Base-by-base conservation (phyloP, 2,888 invertebrate genomes). In the Orthonychiurus folsomi region DNA sequence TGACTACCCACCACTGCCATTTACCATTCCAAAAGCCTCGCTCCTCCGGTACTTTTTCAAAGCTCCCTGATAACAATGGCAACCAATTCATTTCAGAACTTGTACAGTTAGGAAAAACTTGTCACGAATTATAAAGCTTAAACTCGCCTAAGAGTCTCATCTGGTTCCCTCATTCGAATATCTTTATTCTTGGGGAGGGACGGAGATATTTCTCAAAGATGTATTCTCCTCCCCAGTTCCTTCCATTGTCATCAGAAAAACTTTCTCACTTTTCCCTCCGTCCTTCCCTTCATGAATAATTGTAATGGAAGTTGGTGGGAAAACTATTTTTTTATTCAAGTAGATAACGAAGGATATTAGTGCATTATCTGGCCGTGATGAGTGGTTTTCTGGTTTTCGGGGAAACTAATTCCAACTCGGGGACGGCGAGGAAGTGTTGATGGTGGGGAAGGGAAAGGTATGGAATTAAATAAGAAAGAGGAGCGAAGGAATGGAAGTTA, bases 61-160 rank as follows among this genome's bases (percentile, higher is more conserved):
- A 66, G 60, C 53, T 60, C 37, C 56, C 56, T 64, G 66, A 66
- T 66, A 66, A 66, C 64, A 66, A 66, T 64, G 62, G 57, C 59
- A 62, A 64, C 64, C 66, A 66, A 66, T 66, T 66, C 64, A 66
- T 64, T 66, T 61, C 61, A 63, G 59, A 62, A 62, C 47, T 65
- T 62, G 60, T 60, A 56, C 64, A 62, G 59, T 62, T 64, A 59
- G n/a, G 62, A 59, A 60, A 56, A 56, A 60, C 60, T 63, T 62
- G 60, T 60, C 59, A 60, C 56, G 60, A 64, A 64, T 62, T 62
- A 60, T 56, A 56, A 61, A 61, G 60, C 56, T 60, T 63, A 53
- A 61, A 53, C 63, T 60, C 56, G 56, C 21, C 37, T 25, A 52
- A 9, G 37, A 37, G 37, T 37, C 37, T 37, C 37, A 37, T 37